Conservation (phyloP, 2,797 vertebrate genomes). For the Ctenopoma multispine region DNA sequence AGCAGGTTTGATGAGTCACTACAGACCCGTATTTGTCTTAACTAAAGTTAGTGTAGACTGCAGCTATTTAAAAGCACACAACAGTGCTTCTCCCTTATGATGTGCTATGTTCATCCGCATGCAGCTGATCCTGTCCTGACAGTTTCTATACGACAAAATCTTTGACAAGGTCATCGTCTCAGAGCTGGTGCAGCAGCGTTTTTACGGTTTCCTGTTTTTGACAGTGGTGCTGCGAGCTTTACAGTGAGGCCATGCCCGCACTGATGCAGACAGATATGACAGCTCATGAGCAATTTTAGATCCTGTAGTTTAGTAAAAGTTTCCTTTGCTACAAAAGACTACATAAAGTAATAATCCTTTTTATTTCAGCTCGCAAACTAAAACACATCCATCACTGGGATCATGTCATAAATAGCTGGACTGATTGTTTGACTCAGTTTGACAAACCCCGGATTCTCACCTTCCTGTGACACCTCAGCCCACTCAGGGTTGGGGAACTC, state of each 20-base stretch:
- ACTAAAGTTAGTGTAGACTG: not conserved
- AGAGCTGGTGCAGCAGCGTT: not conserved
- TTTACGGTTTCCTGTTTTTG: slow-evolving; percentile 26
- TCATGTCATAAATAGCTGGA: no score
- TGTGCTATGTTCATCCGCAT: not conserved
- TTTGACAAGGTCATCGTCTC: slow-evolving; percentile 17
- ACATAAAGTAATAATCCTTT: no score
- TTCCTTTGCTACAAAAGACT: no score
- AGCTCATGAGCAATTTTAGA: not conserved
- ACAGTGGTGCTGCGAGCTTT: not conserved
- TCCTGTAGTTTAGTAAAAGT: no score
- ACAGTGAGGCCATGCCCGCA: slow-evolving; percentile 1
- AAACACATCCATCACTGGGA: no score
- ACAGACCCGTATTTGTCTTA: not conserved
- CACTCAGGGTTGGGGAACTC: slow-evolving; percentile 97
- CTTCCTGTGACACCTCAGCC: slow-evolving; percentile 95
- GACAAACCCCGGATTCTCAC: slow-evolving; percentile 71
- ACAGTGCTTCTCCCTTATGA: not conserved
- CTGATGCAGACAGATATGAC: not conserved
- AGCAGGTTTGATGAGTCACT: not conserved
- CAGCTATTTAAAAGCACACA: not conserved
- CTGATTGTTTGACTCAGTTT: no score
- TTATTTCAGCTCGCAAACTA: no score
- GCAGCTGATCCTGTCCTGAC: not conserved
- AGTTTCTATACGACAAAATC: not conserved